Percentiles rank a stretch among this genome's conserved stretches.
Evolutionary conservation across 2,797 vertebrate genomes (phyloP).

Genomic region (Epinephelus coioides): DNA sequence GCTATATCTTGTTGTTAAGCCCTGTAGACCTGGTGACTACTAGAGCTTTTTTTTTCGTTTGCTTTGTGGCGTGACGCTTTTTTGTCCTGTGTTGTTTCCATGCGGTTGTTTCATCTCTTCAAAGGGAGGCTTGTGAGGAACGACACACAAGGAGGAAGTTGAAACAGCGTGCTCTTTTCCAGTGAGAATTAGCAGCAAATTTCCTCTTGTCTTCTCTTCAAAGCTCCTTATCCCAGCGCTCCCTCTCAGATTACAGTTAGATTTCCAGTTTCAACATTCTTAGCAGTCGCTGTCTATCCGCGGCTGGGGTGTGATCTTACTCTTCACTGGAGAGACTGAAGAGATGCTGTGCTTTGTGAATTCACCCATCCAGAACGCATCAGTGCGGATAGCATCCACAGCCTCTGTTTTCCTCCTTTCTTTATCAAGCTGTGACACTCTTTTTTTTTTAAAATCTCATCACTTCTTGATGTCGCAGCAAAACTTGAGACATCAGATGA

Average conservation of each 20-base stretch:
- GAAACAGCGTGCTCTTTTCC: constrained; percentile 24
- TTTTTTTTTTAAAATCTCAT: neutral
- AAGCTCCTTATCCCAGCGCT: constrained; percentile 33
- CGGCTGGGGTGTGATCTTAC: neutral
- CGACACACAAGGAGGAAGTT: constrained; percentile 19
- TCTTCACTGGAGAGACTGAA: neutral
- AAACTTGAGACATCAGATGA: constrained; percentile 5
- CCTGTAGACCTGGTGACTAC: neutral
- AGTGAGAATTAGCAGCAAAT: constrained; percentile 37
- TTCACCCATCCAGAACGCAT: neutral
- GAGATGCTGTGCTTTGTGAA: constrained; percentile 6
- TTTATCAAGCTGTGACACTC: neutral
- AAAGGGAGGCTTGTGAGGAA: constrained; percentile 33
- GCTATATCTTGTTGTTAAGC: neutral
- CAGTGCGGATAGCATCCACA: neutral
- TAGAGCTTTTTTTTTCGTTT: neutral
- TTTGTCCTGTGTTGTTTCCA: constrained; percentile 12
- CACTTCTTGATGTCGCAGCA: constrained; percentile 4
- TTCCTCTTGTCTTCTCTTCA: constrained; percentile 46
- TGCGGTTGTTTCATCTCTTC: constrained; percentile 37
- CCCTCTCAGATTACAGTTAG: constrained; percentile 14
- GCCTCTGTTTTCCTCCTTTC: neutral
- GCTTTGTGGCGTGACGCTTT: constrained; percentile 8
- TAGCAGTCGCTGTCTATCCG: constrained; percentile 9
- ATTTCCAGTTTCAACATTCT: constrained; percentile 20